Conservation (phyloP, 2,888 invertebrate species). For the Argynnis bischoffii region DNA sequence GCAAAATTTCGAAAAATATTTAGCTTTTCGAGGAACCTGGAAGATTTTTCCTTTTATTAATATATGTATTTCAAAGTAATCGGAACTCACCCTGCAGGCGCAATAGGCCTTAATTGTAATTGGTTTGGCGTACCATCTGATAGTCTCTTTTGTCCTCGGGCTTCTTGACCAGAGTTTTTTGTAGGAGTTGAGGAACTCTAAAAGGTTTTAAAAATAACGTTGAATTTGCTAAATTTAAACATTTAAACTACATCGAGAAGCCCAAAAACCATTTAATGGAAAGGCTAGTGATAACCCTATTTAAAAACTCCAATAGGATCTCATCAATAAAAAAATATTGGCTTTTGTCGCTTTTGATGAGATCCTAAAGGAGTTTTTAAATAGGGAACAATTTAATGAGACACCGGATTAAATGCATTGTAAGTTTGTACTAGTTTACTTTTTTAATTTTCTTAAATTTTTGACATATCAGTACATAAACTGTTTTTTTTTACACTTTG, state of each 20-base stretch:
- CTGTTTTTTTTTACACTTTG: no score
- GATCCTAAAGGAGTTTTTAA: not conserved
- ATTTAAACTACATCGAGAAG: slow-evolving; percentile 22
- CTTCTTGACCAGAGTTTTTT: slow-evolving; percentile 64
- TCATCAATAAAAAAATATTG: no score
- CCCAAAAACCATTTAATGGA: slow-evolving; percentile 34
- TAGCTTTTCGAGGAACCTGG: slow-evolving; percentile 14
- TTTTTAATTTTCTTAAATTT: no score
- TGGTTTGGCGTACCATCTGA: slow-evolving; percentile 76
- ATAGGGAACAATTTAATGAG: no score
- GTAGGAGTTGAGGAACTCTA: slow-evolving; percentile 63
- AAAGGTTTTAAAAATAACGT: slow-evolving; percentile 41
- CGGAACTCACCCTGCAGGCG: slow-evolving; percentile 72
- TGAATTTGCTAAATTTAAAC: slow-evolving; percentile 19
- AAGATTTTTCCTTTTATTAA: slow-evolving; percentile 12
- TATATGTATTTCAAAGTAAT: not conserved
- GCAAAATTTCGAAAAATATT: slow-evolving; percentile 14
- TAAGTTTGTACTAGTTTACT: no score
- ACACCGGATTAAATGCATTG: no score
- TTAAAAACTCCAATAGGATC: not conserved
- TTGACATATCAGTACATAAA: no score
- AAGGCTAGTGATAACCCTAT: slow-evolving; percentile 22
- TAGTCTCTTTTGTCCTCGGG: slow-evolving; percentile 70
- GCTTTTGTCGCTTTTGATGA: no score
- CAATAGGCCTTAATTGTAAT: slow-evolving; percentile 71